Conservation (phyloP, 2,797 vertebrate genomes). For the Meda fulgida region DNA sequence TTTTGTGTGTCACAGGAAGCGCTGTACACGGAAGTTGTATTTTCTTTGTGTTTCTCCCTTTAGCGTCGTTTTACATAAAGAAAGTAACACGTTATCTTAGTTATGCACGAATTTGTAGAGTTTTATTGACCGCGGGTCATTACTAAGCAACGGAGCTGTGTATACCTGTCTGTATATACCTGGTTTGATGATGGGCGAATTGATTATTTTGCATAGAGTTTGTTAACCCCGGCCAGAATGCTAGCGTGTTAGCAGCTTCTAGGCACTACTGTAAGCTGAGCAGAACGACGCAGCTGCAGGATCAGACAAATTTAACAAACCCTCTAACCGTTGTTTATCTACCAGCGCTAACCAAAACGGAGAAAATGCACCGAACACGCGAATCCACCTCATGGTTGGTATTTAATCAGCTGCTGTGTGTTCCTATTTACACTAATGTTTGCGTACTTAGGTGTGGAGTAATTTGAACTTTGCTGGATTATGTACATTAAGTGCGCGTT, state of each 20-base stretch:
- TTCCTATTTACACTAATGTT: conserved; percentile 4
- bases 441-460: conserved; percentile 33
- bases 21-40: conserved; percentile 82
- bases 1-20: conserved; percentile 81
- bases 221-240: conserved; percentile 67
- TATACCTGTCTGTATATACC: conserved; percentile 58
- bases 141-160: conserved; percentile 61
- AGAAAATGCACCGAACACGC: conserved; percentile 48
- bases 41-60: conserved; percentile 87
- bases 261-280: conserved; percentile 46
- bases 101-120: conserved; percentile 51
- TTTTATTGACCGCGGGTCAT: conserved; percentile 59
- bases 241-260: conserved; percentile 57
- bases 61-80: conserved; percentile 79
- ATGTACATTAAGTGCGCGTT: neutral
- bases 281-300: conserved; percentile 55
- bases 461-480: conserved; percentile 39
- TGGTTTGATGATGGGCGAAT: conserved; percentile 52
- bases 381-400: conserved; percentile 57
- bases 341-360: conserved; percentile 25
- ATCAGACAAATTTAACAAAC: conserved; percentile 38
- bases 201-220: conserved; percentile 73
- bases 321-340: conserved; percentile 29
- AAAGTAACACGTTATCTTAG: conserved; percentile 71
- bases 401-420: conserved; percentile 3